Conservation (phyloP, 35 echinoderm and acorn worm genomes). For the Holothuria glaberrima region DNA sequence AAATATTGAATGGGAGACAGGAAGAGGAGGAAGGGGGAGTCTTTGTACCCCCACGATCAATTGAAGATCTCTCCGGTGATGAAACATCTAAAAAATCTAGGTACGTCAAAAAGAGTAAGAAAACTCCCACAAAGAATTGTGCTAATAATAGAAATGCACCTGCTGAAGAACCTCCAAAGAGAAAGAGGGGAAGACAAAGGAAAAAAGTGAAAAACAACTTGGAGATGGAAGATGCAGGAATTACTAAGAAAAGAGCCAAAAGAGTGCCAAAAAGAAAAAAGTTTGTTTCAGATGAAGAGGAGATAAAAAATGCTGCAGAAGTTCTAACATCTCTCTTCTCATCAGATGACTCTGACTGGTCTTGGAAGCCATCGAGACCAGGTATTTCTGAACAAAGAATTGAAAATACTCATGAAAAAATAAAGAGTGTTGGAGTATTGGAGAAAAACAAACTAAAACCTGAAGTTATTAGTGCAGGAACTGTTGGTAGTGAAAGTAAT, state of each 20-base stretch:
- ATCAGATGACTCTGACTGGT: conserved; percentile 13
- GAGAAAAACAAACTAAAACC: too few relatives aligned
- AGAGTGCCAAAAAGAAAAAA: neutral
- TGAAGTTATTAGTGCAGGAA: too few relatives aligned
- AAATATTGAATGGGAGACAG: conserved; percentile 25
- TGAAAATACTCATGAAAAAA: neutral
- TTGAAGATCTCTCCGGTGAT: neutral
- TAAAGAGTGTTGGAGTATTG: neutral
- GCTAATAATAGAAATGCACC: neutral
- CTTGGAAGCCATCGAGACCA: neutral
- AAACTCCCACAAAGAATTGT: neutral
- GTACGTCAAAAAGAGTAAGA: too few relatives aligned
- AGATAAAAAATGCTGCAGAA: conserved; percentile 13
- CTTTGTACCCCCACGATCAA: neutral
- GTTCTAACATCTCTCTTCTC: conserved; percentile 24
- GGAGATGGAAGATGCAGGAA: too few relatives aligned
- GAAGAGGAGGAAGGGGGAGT: neutral
- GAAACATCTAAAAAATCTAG: too few relatives aligned
- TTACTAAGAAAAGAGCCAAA: neutral
- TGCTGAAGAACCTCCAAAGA: neutral
- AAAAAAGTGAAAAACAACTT: neutral
- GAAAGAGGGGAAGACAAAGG: neutral
- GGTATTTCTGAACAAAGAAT: neutral
- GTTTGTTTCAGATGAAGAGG: conserved; percentile 4
- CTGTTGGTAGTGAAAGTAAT: too few relatives aligned